phyloP scores from a whole-genome alignment of 1,140 invertebrate genomes.

The Gryllus bimaculatus region DNA sequence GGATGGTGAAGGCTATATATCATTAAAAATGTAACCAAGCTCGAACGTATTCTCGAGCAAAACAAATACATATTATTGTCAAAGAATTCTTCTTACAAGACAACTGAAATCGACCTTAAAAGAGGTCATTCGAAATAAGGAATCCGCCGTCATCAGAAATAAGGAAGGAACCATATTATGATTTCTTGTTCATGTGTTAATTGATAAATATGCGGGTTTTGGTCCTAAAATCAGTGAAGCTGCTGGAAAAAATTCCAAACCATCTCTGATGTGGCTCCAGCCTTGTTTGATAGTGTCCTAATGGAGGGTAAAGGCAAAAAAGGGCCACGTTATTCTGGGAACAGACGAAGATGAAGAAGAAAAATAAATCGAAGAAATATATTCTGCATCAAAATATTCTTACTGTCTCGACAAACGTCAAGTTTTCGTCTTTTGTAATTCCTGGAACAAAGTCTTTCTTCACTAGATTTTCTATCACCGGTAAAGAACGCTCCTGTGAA shows the following conservation, averaged over 20 bases:
- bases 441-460: not conserved
- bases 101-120: not conserved
- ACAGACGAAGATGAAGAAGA: not conserved
- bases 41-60: too few relatives aligned
- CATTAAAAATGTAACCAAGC: not conserved
- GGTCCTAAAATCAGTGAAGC: not conserved
- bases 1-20: not conserved
- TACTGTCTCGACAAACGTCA: not conserved
- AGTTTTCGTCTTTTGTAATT: not conserved
- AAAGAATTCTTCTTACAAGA: not conserved
- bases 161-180: not conserved
- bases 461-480: too few relatives aligned
- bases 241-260: not conserved
- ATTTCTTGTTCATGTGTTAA: conserved; percentile 8
- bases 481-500: too few relatives aligned
- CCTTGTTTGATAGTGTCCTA: not conserved
- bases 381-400: not conserved
- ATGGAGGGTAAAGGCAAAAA: not conserved
- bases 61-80: not conserved
- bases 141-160: not conserved
- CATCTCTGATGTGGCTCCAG: not conserved
- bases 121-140: not conserved
- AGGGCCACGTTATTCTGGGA: not conserved
- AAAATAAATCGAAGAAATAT: not conserved
- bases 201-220: not conserved